Percentiles rank a stretch among this genome's conserved stretches.
These are phyloP conservation scores for Leptinotarsa lineolata DNA, from an alignment of 1,140 invertebrate species.

Conservation along the genomic window DNA sequence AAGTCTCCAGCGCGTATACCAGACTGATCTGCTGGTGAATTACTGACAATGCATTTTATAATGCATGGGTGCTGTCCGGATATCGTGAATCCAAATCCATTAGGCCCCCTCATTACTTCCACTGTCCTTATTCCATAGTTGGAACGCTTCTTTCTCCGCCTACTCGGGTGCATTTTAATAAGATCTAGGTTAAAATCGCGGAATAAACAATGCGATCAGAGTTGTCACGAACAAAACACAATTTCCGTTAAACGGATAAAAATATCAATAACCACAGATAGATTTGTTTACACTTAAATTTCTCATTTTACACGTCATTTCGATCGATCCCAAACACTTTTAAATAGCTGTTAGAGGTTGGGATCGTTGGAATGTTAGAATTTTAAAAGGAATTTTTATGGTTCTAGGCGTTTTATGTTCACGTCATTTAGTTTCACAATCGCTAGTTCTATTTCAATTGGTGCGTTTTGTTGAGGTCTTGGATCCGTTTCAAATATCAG, in stretches of 20 bases:
- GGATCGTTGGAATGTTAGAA: constrained; percentile 13
- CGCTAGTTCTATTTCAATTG: neutral
- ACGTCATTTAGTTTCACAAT: constrained; percentile 2
- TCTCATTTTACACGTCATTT: constrained; percentile 15
- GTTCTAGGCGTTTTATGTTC: constrained; percentile 9
- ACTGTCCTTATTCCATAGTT: constrained; percentile 83
- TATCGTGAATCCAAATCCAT: constrained; percentile 91
- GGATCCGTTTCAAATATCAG: neutral
- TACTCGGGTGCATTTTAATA: constrained; percentile 67
- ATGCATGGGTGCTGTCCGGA: constrained; percentile 92
- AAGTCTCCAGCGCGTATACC: constrained; percentile 90
- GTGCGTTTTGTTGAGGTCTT: too few relatives aligned
- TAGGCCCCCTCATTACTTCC: constrained; percentile 80
- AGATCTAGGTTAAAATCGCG: constrained; percentile 23
- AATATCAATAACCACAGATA: too few relatives aligned
- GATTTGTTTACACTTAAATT: neutral
- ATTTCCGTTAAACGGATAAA: neutral
- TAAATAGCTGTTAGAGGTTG: constrained; percentile 19
- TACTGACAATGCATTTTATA: constrained; percentile 82
- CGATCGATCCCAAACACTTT: constrained; percentile 10
- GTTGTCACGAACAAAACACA: constrained; percentile 9
- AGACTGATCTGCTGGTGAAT: constrained; percentile 82
- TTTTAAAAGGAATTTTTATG: neutral
- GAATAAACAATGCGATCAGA: neutral
- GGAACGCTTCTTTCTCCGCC: constrained; percentile 78